Conservation (phyloP, 2,113 vertebrate species). For the Loxodonta africana region DNA sequence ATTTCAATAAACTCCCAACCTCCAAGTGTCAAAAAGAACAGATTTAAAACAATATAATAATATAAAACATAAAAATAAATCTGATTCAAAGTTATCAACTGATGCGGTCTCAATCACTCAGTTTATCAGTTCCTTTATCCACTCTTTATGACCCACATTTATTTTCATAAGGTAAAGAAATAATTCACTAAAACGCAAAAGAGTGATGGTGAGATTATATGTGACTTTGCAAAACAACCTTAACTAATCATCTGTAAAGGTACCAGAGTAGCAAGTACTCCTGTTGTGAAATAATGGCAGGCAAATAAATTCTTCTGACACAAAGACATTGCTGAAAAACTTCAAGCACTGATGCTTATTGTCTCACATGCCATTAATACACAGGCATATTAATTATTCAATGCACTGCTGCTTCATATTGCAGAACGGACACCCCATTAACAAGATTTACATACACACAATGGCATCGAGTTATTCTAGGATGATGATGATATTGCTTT, state of each 20-base stretch:
- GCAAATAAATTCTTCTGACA: background rate
- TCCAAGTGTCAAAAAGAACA: no score
- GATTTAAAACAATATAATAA: slow-evolving; percentile 45
- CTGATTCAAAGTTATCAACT: slow-evolving; percentile 36
- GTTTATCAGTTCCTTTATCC: background rate
- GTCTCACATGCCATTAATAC: background rate
- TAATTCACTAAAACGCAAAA: slow-evolving; percentile 50
- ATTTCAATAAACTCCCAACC: no score
- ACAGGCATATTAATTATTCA: slow-evolving; percentile 41
- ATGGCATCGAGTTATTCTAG: slow-evolving; percentile 23
- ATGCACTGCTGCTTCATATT: background rate
- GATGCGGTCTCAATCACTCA: background rate
- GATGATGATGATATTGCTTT: background rate
- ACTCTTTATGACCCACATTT: slow-evolving; percentile 15
- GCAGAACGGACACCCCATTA: background rate
- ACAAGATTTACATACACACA: background rate
- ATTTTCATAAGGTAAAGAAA: slow-evolving; percentile 35
- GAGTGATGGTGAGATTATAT: background rate
- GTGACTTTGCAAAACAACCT: slow-evolving; percentile 33
- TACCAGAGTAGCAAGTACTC: background rate
- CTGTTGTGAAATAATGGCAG: slow-evolving; percentile 14
- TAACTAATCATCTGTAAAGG: slow-evolving; percentile 49
- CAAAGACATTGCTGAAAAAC: background rate
- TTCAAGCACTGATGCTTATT: slow-evolving; percentile 49
- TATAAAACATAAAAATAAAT: slow-evolving; percentile 55